phyloP scores from a whole-genome alignment of 1,140 invertebrate species.

The Caenorhabditis remanei region DNA sequence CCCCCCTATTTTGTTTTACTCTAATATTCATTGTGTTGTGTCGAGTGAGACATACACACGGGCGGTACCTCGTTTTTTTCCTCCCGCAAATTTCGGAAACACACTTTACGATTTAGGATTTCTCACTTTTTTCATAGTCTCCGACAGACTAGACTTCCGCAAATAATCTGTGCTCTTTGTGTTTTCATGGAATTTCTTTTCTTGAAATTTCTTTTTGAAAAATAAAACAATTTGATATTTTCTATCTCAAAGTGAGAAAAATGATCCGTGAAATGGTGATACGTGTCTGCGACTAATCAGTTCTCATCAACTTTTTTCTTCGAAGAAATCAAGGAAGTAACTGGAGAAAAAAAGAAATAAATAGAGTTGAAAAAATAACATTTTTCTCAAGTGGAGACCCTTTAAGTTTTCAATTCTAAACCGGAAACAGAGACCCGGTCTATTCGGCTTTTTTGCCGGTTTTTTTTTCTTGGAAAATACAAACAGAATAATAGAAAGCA shows the following conservation, averaged over 20 bases:
- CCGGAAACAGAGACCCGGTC: too few species aligned
- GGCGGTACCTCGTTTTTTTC: neutral
- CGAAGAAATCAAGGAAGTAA: too few species aligned
- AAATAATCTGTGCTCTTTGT: neutral
- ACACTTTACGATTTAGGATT: constrained; percentile 8
- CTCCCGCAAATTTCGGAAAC: neutral
- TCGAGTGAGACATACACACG: neutral
- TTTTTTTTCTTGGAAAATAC: too few species aligned
- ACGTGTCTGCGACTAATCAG: too few species aligned
- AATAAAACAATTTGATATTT: too few species aligned
- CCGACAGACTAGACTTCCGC: neutral
- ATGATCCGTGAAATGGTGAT: neutral
- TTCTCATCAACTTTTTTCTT: neutral
- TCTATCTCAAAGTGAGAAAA: neutral
- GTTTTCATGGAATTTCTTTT: neutral
- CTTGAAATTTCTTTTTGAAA: too few species aligned
- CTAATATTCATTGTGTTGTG: constrained; percentile 53
- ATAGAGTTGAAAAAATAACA: too few species aligned
- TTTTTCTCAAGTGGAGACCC: neutral
- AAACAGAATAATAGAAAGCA: too few species aligned
- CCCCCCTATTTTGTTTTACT: constrained; percentile 11
- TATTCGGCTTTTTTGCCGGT: too few species aligned
- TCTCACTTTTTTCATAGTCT: neutral
- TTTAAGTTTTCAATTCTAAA: too few species aligned
- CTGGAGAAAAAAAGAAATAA: too few species aligned